Base-by-base conservation (phyloP, 2,888 invertebrate species). In the Cetonia aurata region DNA sequence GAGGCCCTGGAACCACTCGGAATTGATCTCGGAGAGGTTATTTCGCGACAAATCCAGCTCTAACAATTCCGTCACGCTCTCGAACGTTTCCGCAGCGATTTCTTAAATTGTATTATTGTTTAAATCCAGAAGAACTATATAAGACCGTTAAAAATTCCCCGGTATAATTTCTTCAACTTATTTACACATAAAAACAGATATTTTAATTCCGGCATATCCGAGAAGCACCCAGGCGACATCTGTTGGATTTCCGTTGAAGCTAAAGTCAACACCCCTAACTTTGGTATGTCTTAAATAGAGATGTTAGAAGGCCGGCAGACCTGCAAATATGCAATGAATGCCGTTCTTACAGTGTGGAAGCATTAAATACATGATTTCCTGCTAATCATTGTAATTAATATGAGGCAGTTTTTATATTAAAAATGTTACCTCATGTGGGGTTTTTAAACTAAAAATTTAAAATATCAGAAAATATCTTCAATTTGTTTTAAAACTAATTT, bases 281-380 rank as follows among this genome's bases (percentile, higher is more conserved):
- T 33, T 8, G 69, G 69, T 1, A 60, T 25, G 31, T 60, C 33
- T n/a, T n/a, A n/a, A n/a, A n/a, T n/a, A n/a, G n/a, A n/a, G n/a
- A n/a, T n/a, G n/a, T n/a, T n/a, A n/a, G n/a, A n/a, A n/a, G n/a
- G n/a, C n/a, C n/a, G n/a, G n/a, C n/a, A n/a, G n/a, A n/a, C n/a
- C n/a, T n/a, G n/a, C n/a, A n/a, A n/a, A n/a, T n/a, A n/a, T n/a
- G n/a, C n/a, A n/a, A n/a, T n/a, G n/a, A n/a, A n/a, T n/a, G n/a
- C n/a, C n/a, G n/a, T n/a, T n/a, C n/a, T n/a, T n/a, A n/a, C n/a
- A n/a, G n/a, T n/a, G n/a, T n/a, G n/a, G n/a, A n/a, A n/a, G n/a
- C n/a, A n/a, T n/a, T n/a, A n/a, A n/a, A n/a, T n/a, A n/a, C n/a
- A n/a, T n/a, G n/a, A n/a, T n/a, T n/a, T n/a, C n/a, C n/a, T n/a